These are phyloP conservation scores for Cotesia glomerata DNA, from an alignment of 1,140 invertebrate genomes.

Conservation along the genomic window DNA sequence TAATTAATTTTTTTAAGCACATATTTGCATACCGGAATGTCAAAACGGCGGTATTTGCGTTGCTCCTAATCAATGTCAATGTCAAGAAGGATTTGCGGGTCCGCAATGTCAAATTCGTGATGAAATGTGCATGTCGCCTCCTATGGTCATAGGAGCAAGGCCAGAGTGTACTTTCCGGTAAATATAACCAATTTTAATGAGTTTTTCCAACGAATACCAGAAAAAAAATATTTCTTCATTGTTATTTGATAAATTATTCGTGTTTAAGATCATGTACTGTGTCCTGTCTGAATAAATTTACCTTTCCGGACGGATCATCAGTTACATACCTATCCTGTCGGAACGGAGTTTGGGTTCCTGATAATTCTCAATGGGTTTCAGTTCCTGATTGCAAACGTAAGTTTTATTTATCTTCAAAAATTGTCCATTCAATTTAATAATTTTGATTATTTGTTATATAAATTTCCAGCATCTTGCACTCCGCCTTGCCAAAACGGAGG, in stretches of 20 bases:
- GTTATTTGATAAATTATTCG: background rate
- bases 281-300: constrained; percentile 67
- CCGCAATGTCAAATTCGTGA: constrained; percentile 77
- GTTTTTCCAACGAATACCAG: no score
- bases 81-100: constrained; percentile 75
- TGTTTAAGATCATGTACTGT: constrained; percentile 62
- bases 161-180: constrained; percentile 71
- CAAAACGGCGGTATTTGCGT: constrained; percentile 81
- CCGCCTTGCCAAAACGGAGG: constrained; percentile 80
- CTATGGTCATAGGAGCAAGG: constrained; percentile 62
- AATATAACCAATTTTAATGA: constrained; percentile 66
- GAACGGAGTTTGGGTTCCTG: constrained; percentile 70
- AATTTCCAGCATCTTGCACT: constrained; percentile 70
- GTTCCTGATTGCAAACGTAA: constrained; percentile 73
- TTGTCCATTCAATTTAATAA: no score
- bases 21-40: constrained; percentile 75
- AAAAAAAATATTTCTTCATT: background rate
- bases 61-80: constrained; percentile 73
- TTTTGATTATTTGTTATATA: background rate
- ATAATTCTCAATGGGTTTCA: constrained; percentile 64
- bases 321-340: constrained; percentile 69
- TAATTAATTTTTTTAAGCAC: constrained; percentile 61
- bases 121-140: constrained; percentile 71
- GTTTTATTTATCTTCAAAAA: constrained; percentile 27
- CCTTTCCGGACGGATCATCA: constrained; percentile 71